These are phyloP conservation scores for Clepsis dumicolana DNA, from an alignment of 2,888 invertebrate genomes.

Conservation along the genomic window DNA sequence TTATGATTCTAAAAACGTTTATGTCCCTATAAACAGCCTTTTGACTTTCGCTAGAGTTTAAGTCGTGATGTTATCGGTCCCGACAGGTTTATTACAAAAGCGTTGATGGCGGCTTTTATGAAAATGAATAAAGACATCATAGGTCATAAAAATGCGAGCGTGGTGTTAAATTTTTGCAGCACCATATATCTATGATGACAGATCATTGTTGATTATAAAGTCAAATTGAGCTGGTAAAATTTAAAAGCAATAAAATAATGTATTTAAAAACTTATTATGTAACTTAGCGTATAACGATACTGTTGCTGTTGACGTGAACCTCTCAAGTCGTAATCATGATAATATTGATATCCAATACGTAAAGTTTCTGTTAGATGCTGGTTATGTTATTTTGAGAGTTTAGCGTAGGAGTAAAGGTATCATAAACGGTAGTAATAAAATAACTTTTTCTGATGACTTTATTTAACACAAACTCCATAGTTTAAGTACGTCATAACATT, in stretches of 20 bases:
- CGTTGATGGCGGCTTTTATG: constrained; percentile 67
- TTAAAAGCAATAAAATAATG: constrained; percentile 1
- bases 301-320: constrained; percentile 32
- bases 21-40: constrained; percentile 82
- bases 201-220: constrained; percentile 7
- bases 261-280: constrained; percentile 26
- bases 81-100: constrained; percentile 78
- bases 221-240: not conserved
- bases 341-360: constrained; percentile 40
- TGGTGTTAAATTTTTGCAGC: constrained; percentile 29
- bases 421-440: constrained; percentile 60
- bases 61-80: constrained; percentile 78
- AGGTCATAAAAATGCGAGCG: constrained; percentile 21
- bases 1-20: constrained; percentile 86
- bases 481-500: constrained; percentile 20
- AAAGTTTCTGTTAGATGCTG: constrained; percentile 33
- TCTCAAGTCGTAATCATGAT: constrained; percentile 33
- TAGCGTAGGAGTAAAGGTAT: constrained; percentile 62
- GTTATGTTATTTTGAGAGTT: constrained; percentile 47
- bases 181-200: constrained; percentile 17
- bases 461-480: constrained; percentile 48
- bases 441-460: constrained; percentile 61
- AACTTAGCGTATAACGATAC: constrained; percentile 31
- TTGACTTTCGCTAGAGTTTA: constrained; percentile 76
- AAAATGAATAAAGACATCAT: constrained; percentile 52